These are phyloP conservation scores for roundworm (Caenorhabditis elegans) DNA, from an alignment of 1,140 invertebrate species.

Conservation along the genomic window DNA sequence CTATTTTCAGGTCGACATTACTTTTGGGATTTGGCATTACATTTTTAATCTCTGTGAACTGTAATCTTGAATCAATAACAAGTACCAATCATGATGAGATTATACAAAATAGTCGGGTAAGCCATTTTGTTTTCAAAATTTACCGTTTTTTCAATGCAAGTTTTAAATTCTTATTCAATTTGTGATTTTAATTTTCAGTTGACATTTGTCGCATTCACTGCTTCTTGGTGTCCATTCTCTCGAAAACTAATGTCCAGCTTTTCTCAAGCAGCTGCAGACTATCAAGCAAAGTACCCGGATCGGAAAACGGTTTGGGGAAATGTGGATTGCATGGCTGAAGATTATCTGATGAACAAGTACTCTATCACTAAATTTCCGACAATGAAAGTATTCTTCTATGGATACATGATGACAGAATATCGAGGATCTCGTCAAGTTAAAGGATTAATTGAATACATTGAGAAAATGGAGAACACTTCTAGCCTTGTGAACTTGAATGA, in stretches of 20 bases:
- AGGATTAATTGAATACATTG: background rate
- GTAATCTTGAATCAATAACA: background rate
- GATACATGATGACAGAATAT: background rate
- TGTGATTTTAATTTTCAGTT: no score
- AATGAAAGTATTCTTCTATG: constrained; percentile 5
- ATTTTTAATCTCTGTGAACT: background rate
- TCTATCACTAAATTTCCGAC: background rate
- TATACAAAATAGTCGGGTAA: background rate
- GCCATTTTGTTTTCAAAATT: no score
- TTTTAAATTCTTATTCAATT: no score
- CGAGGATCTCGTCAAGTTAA: background rate
- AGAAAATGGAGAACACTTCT: background rate
- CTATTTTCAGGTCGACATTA: background rate
- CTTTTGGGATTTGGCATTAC: background rate
- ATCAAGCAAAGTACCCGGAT: background rate
- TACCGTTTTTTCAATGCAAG: no score
- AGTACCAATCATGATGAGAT: background rate
- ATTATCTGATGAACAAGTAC: background rate
- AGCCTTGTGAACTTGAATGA: background rate
- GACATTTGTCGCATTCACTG: background rate
- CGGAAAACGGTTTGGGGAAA: background rate
- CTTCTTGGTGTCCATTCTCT: background rate
- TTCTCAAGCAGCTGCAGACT: background rate
- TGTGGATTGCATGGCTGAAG: background rate
- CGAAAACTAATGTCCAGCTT: background rate